phyloP scores from a whole-genome alignment of 2,888 invertebrate species.

The Acanthosepion esculentum region DNA sequence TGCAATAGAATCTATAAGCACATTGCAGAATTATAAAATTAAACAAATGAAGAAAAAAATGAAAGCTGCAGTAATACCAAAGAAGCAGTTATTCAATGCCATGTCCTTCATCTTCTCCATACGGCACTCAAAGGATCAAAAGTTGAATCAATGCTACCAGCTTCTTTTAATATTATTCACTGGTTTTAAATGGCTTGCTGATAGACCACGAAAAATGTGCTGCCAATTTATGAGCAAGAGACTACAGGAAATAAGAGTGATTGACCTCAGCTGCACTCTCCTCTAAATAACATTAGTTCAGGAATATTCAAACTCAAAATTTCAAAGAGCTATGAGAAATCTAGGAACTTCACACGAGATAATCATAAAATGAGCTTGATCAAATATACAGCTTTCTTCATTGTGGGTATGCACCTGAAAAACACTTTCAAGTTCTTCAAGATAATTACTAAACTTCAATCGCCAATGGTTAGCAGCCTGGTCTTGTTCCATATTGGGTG shows the following conservation, averaged over 20 bases:
- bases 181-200: background rate
- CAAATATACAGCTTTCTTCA: background rate
- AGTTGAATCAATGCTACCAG: background rate
- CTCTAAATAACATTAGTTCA: background rate
- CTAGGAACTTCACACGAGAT: background rate
- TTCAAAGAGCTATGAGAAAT: background rate
- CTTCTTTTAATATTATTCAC: background rate
- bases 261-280: background rate
- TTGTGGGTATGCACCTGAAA: background rate
- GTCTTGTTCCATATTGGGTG: too few relatives aligned
- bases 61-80: background rate
- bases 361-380: background rate
- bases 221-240: background rate
- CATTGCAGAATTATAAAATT: slow-evolving; percentile 3
- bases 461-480: too few relatives aligned
- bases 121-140: background rate
- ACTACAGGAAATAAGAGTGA: background rate
- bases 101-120: background rate
- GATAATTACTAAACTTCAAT: background rate
- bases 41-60: background rate
- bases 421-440: background rate
- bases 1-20: background rate
- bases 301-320: background rate
- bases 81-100: background rate
- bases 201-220: background rate